Evolutionary conservation across 1,140 invertebrate genomes (phyloP), one percentile per base, ranked within the genome.

Genomic region (Zaprionus ghesquierei): DNA sequence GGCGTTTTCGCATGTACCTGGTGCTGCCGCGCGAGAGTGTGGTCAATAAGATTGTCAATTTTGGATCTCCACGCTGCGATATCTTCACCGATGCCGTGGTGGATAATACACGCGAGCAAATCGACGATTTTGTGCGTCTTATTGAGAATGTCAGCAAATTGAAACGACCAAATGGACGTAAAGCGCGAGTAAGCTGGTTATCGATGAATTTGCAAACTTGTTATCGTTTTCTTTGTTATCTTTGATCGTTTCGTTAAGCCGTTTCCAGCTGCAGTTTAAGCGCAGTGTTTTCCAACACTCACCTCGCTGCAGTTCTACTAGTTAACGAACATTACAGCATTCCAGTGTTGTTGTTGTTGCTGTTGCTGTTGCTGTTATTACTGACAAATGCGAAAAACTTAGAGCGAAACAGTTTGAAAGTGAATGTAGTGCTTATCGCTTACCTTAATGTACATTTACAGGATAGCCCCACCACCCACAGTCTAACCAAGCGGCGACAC

Each of bases 81-180:
- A 95, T 98, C 50, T 98, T 98, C 86, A 93, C 93, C 0, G 91
- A 92, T 20, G 92, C 93, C 31, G 92, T 94, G 2, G 89, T 93
- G 29, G 94, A 93, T 20, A 85, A 93, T 0, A 92, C 94, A 0
- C 97, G 98, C 18, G 94, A 96, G 50, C 93, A 95, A 41, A 94
- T 95, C 38, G 94, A 96, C 60, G 94, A 94, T 66, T 98, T 98
- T 92, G 92, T 98, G 5, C 95, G 96, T 75, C 98, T 98, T 89
- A 95, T 98, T 10, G 98, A 99, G 92, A 94, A 95, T 92, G 94
- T 98, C 23, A 99, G 99, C 93, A 97, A 98, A 93, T 96, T 98
- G 84, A 95, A 96, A 90, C 92, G 96, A 75, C 94, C 95, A 13
- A 94, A 94, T 59, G 78, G 60, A 27, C 82, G 87, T 20, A 90